Evolutionary conservation across 2,888 invertebrate genomes (phyloP), one percentile per base, ranked within the genome.

Genomic region (Drosophila mercatorum): DNA sequence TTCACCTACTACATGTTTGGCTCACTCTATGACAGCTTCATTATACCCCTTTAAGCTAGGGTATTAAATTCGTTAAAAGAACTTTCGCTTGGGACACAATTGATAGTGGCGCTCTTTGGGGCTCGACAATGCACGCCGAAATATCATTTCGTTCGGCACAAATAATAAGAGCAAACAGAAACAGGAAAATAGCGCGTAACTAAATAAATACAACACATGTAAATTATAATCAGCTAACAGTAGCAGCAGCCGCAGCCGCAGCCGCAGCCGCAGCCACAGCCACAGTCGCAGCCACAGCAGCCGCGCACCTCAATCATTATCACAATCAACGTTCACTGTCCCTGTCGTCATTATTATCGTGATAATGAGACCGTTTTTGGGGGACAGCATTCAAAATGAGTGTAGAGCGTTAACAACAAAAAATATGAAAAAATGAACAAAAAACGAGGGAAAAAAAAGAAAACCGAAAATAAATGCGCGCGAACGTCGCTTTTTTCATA

Each of bases 191-290:
- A 78, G 71, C 75, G 75, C 70, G 66, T 74, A 78, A 68, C 78
- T 71, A 71, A 78, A 72, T 78, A 72, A 67, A 75, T 79, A 78
- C 58, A 68, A 55, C 60, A 78, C 75, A 80, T 78, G 68, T 80
- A 79, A 71, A 79, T 83, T 69, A 67, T 62, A 73, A 68, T 72
- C 63, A 51, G 61, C 63, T 63, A 66, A 26, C 51, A 53, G 52
- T 26, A 56, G 41, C 61, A 58, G 49, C 41, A 38, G 51, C 49
- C 59, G 44, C 43, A 17, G 43, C 57, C 8, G 14, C 44, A 43
- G 43, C 57, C 8, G 14, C 44, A 43, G 43, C 56, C n/a, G 14
- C 40, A 58, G n/a, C 64, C n/a, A 17, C 44, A 43, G 43, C 17
- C 17, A 17, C 17, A 17, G 17, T 43, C n/a, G 14, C 40, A 58